Base-by-base conservation (phyloP, 92 coral and sea anemone species). In the Palythoa heliodiscus region DNA sequence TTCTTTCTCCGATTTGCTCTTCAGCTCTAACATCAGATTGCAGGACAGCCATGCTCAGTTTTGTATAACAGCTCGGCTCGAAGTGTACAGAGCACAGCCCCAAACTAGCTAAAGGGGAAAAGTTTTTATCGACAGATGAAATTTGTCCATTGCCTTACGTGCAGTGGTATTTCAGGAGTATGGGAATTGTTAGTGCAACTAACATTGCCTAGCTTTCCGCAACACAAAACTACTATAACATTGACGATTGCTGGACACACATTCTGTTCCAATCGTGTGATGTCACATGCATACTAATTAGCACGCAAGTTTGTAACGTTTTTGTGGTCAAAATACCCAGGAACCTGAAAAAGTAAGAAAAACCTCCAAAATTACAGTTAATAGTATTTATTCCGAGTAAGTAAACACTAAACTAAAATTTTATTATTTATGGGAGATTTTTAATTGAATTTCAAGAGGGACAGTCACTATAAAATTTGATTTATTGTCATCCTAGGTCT, bases 51-150 rank as follows among this genome's bases (percentile, higher is more conserved):
- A 63, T 63, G 2, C 69, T 63, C 22, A 63, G 69, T n/a, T 20
- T 63, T 63, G 69, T 63, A 75, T 66, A 90, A 80, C 89, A 77
- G 39, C 82, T 75, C 22, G 53, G 63, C 52, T 52, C 88, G 71
- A 90, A 90, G 71, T 87, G 91, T 14, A 68, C 88, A 47, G 88
- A 90, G 83, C 88, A 83, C 77, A 83, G 90, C 24, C 70, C 82
- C 64, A 82, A 90, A 60, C 86, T n/a, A n/a, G n/a, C n/a, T n/a
- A n/a, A n/a, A n/a, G n/a, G n/a, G n/a, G n/a, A n/a, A n/a, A n/a
- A n/a, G n/a, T n/a, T n/a, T n/a, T n/a, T n/a, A n/a, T n/a, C n/a
- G n/a, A n/a, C n/a, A n/a, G n/a, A n/a, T n/a, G n/a, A n/a, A n/a
- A n/a, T n/a, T n/a, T n/a, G n/a, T n/a, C n/a, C n/a, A n/a, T n/a